phyloP scores from a whole-genome alignment of 2,888 invertebrate species.

The Crocallis elinguaria region DNA sequence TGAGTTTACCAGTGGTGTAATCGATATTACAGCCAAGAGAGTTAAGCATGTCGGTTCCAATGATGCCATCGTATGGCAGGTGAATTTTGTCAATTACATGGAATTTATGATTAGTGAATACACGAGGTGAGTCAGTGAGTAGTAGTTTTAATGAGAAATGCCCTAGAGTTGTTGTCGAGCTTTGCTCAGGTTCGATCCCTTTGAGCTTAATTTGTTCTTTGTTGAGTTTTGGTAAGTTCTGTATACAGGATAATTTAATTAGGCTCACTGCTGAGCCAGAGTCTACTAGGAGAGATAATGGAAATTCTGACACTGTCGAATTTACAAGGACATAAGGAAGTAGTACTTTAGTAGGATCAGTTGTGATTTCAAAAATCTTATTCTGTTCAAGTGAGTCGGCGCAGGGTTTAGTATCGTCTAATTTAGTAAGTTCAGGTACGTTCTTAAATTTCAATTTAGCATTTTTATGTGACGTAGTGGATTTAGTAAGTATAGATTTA shows the following conservation, averaged over 20 bases:
- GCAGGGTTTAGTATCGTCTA: neutral
- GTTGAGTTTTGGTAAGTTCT: neutral
- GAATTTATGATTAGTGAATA: neutral
- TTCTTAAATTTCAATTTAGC: too few species aligned
- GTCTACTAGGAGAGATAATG: constrained; percentile 32
- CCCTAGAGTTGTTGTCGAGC: constrained; percentile 18
- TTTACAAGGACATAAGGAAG: constrained; percentile 33
- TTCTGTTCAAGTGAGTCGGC: neutral
- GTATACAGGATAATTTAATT: constrained; percentile 3
- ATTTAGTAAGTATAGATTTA: too few species aligned
- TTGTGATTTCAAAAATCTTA: constrained; percentile 23
- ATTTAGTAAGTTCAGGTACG: neutral
- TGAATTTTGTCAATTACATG: constrained; percentile 31
- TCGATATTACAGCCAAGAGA: constrained; percentile 29
- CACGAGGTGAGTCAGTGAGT: neutral
- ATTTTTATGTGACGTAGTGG: too few species aligned
- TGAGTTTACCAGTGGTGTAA: constrained; percentile 17
- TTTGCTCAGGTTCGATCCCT: neutral
- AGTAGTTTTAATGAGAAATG: constrained; percentile 28
- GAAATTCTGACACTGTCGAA: constrained; percentile 28
- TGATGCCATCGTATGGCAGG: constrained; percentile 38
- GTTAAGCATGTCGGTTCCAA: constrained; percentile 31
- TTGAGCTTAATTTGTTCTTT: neutral
- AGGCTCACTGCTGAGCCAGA: constrained; percentile 34
- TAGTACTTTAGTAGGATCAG: constrained; percentile 25